phyloP scores from a whole-genome alignment of 2,113 vertebrate species.

The Synchiropus splendidus region DNA sequence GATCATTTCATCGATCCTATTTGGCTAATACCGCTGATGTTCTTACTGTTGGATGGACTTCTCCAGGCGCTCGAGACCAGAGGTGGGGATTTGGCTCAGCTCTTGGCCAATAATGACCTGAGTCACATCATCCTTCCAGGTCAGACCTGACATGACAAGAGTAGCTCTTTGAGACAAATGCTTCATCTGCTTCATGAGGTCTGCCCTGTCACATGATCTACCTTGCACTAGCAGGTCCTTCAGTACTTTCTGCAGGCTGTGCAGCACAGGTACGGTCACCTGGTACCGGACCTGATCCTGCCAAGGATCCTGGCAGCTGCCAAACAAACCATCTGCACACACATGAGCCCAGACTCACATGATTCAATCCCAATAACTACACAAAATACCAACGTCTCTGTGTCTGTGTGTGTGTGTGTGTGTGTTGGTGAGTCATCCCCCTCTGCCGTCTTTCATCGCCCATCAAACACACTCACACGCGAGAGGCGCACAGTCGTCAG shows the following conservation, averaged over 20 bases:
- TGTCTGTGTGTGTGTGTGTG: constrained; percentile 16
- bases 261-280: constrained; percentile 77
- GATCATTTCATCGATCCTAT: background rate
- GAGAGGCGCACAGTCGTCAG: constrained; percentile 48
- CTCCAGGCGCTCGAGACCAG: constrained; percentile 52
- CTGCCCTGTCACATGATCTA: constrained; percentile 33
- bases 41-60: background rate
- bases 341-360: background rate
- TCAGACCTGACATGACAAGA: constrained; percentile 68
- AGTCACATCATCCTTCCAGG: constrained; percentile 85
- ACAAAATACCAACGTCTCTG: background rate
- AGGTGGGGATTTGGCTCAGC: constrained; percentile 77
- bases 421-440: constrained; percentile 51
- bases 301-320: constrained; percentile 74
- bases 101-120: constrained; percentile 82
- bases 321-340: constrained; percentile 85
- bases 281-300: constrained; percentile 75
- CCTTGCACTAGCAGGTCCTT: constrained; percentile 87
- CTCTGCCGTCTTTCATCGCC: constrained; percentile 16
- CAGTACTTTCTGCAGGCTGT: constrained; percentile 80
- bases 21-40: background rate
- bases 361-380: too few relatives aligned
- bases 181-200: background rate
- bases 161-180: background rate
- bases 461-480: constrained; percentile 26